Percentiles rank a stretch among this genome's conserved stretches.
phyloP scores from a whole-genome alignment of 2,888 invertebrate species.

The Cryptocheilus praepositus region DNA sequence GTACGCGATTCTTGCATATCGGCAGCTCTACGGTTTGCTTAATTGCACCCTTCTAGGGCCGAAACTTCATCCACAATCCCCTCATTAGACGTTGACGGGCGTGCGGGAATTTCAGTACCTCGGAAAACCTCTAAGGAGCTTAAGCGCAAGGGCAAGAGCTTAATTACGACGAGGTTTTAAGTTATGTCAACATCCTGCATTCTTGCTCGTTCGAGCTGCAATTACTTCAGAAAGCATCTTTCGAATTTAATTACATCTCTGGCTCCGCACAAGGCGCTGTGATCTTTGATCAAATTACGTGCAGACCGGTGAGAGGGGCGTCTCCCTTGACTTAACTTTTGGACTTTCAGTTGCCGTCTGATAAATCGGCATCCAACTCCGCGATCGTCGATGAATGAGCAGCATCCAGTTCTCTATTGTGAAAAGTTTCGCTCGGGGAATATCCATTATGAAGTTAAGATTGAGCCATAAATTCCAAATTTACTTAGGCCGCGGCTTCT shows the following conservation, averaged over 20 bases:
- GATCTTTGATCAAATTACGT: no score
- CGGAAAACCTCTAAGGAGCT: conserved; percentile 66
- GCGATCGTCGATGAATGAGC: neutral
- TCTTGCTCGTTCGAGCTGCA: neutral
- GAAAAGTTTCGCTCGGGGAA: conserved; percentile 41
- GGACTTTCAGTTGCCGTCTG: no score
- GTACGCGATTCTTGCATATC: conserved; percentile 24
- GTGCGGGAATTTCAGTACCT: conserved; percentile 66
- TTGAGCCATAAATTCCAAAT: conserved; percentile 68
- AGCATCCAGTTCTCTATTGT: conserved; percentile 27
- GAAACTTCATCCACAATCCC: conserved; percentile 61
- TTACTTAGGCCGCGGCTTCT: conserved; percentile 52
- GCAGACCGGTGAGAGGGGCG: no score
- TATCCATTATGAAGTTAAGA: conserved; percentile 61
- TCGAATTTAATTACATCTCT: no score
- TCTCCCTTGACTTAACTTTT: no score
- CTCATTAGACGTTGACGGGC: conserved; percentile 67
- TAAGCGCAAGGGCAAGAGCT: conserved; percentile 53
- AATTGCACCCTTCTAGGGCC: conserved; percentile 48
- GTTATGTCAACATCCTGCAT: conserved; percentile 29
- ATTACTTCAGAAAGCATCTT: no score
- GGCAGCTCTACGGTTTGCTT: conserved; percentile 37
- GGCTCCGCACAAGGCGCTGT: no score
- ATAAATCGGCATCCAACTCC: no score
- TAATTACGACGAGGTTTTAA: conserved; percentile 59